A percentile compares a stretch with the other conserved stretches of the same genome.
phyloP scores from a whole-genome alignment of 2,113 vertebrate genomes.

The Pluvianellus socialis region DNA sequence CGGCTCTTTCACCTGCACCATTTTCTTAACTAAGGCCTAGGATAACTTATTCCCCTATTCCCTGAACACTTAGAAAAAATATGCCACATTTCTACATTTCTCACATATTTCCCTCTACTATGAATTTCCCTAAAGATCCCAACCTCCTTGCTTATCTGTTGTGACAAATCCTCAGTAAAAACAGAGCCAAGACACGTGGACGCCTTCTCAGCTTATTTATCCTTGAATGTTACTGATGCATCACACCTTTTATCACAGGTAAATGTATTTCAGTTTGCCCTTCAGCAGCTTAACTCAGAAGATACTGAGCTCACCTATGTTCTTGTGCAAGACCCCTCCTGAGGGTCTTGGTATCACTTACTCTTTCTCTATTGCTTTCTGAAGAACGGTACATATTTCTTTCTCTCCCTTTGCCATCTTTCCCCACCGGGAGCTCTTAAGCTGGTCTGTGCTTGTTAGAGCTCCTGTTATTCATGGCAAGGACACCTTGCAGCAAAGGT shows the following conservation, averaged over 20 bases:
- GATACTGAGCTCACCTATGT: fast-evolving
- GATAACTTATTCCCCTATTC: background rate
- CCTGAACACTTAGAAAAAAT: background rate
- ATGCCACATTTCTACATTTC: fast-evolving
- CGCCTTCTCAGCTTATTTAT: background rate
- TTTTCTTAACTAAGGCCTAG: background rate
- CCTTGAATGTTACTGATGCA: background rate
- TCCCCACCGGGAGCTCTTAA: fast-evolving
- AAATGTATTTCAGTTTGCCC: background rate
- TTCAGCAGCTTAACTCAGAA: background rate
- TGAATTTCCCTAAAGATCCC: background rate
- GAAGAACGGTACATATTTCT: background rate
- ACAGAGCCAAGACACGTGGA: background rate
- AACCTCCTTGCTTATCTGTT: background rate
- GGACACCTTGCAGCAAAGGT: too few relatives aligned
- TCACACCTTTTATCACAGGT: background rate
- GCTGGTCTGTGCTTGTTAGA: background rate
- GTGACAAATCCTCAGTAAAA: background rate
- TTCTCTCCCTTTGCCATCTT: background rate
- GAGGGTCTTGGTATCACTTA: background rate
- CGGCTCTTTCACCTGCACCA: background rate
- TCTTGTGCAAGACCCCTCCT: background rate
- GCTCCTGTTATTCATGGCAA: background rate
- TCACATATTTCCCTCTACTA: fast-evolving
- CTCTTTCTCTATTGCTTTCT: background rate